Conservation (phyloP, 1,140 invertebrate species). For the Oncopodura yosiiana region DNA sequence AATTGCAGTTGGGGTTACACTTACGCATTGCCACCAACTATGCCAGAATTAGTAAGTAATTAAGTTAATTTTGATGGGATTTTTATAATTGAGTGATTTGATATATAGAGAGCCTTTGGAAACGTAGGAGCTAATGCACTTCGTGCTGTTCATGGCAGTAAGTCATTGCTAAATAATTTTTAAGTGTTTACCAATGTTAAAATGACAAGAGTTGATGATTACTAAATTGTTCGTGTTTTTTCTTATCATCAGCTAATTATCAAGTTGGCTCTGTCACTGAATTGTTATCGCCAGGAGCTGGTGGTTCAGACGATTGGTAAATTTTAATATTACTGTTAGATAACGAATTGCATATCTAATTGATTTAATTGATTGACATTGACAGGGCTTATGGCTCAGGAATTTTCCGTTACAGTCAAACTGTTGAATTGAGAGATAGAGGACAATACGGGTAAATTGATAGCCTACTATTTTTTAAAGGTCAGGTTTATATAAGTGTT, state of each 20-base stretch:
- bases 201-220: background rate
- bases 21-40: background rate
- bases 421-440: slow-evolving; percentile 46
- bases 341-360: background rate
- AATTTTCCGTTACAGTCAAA: slow-evolving; percentile 40
- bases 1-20: background rate
- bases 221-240: background rate
- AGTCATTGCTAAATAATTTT: background rate
- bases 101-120: background rate
- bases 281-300: slow-evolving; percentile 36
- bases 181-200: background rate
- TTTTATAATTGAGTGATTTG: background rate
- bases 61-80: background rate
- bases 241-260: background rate
- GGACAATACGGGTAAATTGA: slow-evolving; percentile 47
- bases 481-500: slow-evolving; percentile 42
- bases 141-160: slow-evolving; percentile 6
- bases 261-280: slow-evolving; percentile 1
- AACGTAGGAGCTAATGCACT: background rate
- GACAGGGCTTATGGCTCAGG: slow-evolving; percentile 10
- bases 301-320: slow-evolving; percentile 44
- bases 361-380: background rate
- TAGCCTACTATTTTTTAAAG: slow-evolving; percentile 46
- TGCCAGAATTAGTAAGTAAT: slow-evolving; percentile 4
- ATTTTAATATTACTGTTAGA: background rate